Conservation (phyloP, 2,113 vertebrate species). For the Catharus fuscescens region DNA sequence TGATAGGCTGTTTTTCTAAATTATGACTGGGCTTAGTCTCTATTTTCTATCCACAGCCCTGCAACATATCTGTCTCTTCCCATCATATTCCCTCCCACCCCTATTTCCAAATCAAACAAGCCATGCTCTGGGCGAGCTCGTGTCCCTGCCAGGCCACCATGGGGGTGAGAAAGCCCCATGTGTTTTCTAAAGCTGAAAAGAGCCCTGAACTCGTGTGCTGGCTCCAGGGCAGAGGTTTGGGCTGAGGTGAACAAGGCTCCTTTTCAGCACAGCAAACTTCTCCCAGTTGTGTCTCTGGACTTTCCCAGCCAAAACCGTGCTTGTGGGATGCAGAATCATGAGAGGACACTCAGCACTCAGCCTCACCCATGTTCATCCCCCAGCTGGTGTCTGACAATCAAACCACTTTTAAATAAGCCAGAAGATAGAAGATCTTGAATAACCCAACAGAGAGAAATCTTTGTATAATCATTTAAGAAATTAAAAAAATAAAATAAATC, state of each 20-base stretch:
- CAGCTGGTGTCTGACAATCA: neutral
- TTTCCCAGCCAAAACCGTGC: neutral
- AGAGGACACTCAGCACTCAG: neutral
- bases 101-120: neutral
- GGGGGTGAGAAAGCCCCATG: neutral
- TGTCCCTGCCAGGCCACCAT: neutral
- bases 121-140: accelerated
- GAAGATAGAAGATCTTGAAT: too few relatives aligned
- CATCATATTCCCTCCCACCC: accelerated
- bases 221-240: neutral
- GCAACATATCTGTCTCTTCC: neutral
- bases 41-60: neutral
- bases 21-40: neutral
- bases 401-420: neutral
- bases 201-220: accelerated
- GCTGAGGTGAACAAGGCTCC: neutral
- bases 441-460: neutral
- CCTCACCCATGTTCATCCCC: neutral
- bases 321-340: accelerated
- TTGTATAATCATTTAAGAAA: neutral
- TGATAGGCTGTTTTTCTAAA: neutral
- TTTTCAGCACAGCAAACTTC: neutral
- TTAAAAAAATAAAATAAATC: neutral
- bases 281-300: neutral
- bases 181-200: neutral